Evolutionary conservation across 2,888 invertebrate genomes (phyloP).

Genomic region (Drosophila prostipennis): DNA sequence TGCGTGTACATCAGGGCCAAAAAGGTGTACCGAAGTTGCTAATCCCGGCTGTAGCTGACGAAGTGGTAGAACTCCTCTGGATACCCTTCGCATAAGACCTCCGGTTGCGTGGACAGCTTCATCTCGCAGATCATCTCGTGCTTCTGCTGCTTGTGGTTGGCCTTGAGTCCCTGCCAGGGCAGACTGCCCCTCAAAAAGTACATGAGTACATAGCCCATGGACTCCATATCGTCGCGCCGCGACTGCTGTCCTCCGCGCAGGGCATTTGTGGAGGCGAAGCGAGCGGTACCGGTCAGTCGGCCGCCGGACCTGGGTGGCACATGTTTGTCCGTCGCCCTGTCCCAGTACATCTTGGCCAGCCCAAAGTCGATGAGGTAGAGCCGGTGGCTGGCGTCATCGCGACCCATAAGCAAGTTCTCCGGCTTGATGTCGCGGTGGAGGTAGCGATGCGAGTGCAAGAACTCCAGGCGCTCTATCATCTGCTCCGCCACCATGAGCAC

Average conservation of each 20-base stretch:
- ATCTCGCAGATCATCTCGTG: conserved; percentile 50
- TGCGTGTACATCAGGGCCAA: conserved; percentile 10
- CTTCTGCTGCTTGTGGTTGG: conserved; percentile 1
- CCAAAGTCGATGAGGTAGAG: conserved; percentile 58
- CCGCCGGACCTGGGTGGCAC: not conserved
- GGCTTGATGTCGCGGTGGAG: conserved; percentile 62
- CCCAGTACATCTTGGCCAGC: conserved; percentile 26
- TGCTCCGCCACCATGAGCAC: conserved; percentile 53
- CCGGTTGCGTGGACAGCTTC: conserved; percentile 32
- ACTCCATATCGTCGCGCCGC: conserved; percentile 63
- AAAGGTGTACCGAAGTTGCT: conserved; percentile 25
- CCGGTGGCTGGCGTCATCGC: rapidly evolving
- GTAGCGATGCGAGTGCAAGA: conserved; percentile 24
- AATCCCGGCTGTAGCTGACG: conserved; percentile 31
- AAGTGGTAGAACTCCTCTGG: conserved; percentile 48
- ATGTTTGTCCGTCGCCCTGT: not conserved
- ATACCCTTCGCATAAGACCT: conserved; percentile 43
- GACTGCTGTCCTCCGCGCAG: conserved; percentile 22
- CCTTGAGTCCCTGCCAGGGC: conserved; percentile 50
- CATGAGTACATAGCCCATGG: conserved; percentile 52
- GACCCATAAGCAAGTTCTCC: conserved; percentile 50
- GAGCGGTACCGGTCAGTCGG: conserved; percentile 43
- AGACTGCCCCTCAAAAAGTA: conserved; percentile 51
- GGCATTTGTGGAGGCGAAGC: conserved; percentile 49
- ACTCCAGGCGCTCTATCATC: conserved; percentile 48